Percentiles rank a stretch among this genome's conserved stretches.
Conservation (phyloP, 2,797 vertebrate species). For the Microctenopoma lineatum region DNA sequence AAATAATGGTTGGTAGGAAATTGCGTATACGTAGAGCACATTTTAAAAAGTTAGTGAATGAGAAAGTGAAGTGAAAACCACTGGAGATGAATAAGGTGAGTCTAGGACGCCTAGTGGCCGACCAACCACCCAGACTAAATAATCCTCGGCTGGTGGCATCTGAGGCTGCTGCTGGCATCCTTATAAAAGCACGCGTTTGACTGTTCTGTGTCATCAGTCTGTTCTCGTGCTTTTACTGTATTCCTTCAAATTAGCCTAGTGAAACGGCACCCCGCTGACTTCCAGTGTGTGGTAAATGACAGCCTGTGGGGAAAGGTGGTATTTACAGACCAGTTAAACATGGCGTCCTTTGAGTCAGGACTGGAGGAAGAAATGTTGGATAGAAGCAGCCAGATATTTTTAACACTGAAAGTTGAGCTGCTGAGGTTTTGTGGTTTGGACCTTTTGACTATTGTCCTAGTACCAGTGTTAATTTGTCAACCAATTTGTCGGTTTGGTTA, state of each 20-base stretch:
- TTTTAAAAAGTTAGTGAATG: too few relatives aligned
- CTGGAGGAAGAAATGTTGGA: neutral
- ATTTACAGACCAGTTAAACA: constrained; percentile 9
- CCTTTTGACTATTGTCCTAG: too few relatives aligned
- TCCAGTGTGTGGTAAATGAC: neutral
- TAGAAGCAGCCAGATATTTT: neutral
- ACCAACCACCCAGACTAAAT: neutral
- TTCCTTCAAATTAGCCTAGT: neutral
- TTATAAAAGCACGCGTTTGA: neutral
- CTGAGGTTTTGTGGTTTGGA: too few relatives aligned
- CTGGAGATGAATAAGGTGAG: neutral
- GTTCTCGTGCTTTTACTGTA: neutral
- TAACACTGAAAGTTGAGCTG: too few relatives aligned
- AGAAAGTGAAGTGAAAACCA: neutral
- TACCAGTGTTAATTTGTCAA: too few relatives aligned
- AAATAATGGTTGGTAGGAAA: too few relatives aligned
- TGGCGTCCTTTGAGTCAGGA: neutral
- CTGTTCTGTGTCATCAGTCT: neutral
- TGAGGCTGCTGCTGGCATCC: neutral
- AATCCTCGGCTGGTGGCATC: neutral
- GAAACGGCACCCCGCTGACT: neutral
- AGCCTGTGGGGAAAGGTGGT: neutral
- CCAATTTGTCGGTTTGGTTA: too few relatives aligned
- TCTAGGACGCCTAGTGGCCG: neutral
- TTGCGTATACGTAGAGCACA: too few relatives aligned